These are phyloP conservation scores for Chaenogobius annularis DNA, from an alignment of 2,113 vertebrate species.

Conservation along the genomic window DNA sequence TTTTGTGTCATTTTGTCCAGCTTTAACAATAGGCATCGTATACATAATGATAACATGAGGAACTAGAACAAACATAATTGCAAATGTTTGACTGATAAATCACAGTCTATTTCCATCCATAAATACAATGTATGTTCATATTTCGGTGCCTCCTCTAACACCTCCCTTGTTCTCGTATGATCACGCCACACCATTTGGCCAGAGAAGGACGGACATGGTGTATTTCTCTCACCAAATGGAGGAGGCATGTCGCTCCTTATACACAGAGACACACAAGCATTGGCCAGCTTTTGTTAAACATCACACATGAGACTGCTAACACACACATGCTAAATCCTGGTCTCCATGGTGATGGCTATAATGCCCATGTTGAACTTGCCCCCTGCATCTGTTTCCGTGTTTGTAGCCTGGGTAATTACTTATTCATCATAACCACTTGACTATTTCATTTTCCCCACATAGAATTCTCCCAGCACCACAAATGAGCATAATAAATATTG, in stretches of 20 bases:
- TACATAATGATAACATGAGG: no score
- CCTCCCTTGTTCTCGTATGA: slow-evolving; percentile 32
- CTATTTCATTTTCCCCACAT: slow-evolving; percentile 39
- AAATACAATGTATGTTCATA: not conserved
- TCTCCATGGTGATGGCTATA: slow-evolving; percentile 80
- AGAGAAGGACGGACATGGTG: slow-evolving; percentile 50
- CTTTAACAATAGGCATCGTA: no score
- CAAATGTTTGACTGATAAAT: not conserved
- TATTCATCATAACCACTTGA: slow-evolving; percentile 66
- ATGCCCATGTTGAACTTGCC: slow-evolving; percentile 70
- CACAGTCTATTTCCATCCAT: not conserved
- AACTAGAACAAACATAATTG: not conserved
- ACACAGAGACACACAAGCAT: slow-evolving; percentile 46
- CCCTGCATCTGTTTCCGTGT: slow-evolving; percentile 74
- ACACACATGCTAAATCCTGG: slow-evolving; percentile 47
- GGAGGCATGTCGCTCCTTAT: slow-evolving; percentile 55
- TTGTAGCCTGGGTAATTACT: slow-evolving; percentile 63
- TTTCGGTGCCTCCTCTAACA: slow-evolving; percentile 7
- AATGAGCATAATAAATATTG: slow-evolving; percentile 43
- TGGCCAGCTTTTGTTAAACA: slow-evolving; percentile 57
- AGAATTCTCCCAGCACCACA: slow-evolving; percentile 16
- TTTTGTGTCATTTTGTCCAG: no score
- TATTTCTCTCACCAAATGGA: slow-evolving; percentile 68
- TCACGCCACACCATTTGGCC: slow-evolving; percentile 67
- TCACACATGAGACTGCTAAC: slow-evolving; percentile 34